Percentiles rank a stretch among this genome's conserved stretches.
phyloP scores from a whole-genome alignment of 2,113 vertebrate genomes.

The Festucalex cinctus region DNA sequence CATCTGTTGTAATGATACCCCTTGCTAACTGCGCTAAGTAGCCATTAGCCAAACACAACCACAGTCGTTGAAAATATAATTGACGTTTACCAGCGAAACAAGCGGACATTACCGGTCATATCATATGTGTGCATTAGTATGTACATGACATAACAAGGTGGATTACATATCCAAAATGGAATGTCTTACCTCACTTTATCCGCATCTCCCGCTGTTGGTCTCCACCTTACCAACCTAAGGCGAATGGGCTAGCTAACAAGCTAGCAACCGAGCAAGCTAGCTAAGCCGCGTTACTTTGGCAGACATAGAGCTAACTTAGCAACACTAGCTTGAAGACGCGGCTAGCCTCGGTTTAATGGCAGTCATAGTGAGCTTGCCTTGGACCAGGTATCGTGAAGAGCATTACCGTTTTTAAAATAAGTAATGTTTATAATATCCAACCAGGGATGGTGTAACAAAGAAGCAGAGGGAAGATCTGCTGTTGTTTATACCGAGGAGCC shows the following conservation, averaged over 20 bases:
- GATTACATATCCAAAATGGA: neutral
- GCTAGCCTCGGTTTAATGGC: conserved; percentile 21
- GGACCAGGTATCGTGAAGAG: neutral
- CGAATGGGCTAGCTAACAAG: conserved; percentile 51
- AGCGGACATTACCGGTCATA: no score
- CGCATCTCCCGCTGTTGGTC: conserved; percentile 53
- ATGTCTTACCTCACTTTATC: conserved; percentile 57
- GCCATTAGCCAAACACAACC: conserved; percentile 41
- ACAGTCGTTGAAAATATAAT: conserved; percentile 32
- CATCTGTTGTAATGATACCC: conserved; percentile 39
- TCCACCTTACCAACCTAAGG: conserved; percentile 38
- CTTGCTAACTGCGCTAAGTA: conserved; percentile 43
- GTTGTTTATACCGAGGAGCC: conserved; percentile 50
- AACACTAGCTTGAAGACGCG: conserved; percentile 46
- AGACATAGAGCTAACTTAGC: conserved; percentile 58
- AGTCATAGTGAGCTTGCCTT: conserved; percentile 20
- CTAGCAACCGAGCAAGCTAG: conserved; percentile 62
- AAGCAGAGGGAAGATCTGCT: neutral
- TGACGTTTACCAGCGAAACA: neutral
- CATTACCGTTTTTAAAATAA: conserved; percentile 1
- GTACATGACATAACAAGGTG: fast-evolving
- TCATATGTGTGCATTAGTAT: fast-evolving
- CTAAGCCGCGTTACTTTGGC: conserved; percentile 53
- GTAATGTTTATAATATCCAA: conserved; percentile 3
- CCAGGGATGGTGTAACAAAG: conserved; percentile 18